Base-by-base conservation (phyloP, 2,888 invertebrate species). In the Galeopsomyia nigrocyanea region DNA sequence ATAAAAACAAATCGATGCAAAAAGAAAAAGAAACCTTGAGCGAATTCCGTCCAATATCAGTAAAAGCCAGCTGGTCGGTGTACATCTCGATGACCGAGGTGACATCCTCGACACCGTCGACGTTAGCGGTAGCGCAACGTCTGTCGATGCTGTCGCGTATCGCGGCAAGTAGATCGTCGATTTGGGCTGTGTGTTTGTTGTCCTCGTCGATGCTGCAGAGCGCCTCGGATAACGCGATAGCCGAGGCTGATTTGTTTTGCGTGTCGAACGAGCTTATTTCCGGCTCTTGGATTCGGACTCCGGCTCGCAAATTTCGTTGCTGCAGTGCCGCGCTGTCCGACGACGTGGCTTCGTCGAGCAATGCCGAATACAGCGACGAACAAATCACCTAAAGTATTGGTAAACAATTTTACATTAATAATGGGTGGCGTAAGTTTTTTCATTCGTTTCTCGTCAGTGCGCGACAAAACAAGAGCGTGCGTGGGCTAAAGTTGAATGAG, bases 141-240 rank as follows among this genome's bases (percentile, higher is more conserved):
- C 69, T 71, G 26, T 76, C 73, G 14, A 77, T 77, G 80, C 79
- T 79, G 16, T 80, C 78, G 75, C 79, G 79, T 14, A 82, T 75
- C 39, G 77, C 72, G 14, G 88, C 87, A 16, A 93, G 84, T 51
- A 94, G 89, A 51, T 89, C 87, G 14, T 91, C 89, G 61, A 95
- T 92, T 81, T 94, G 92, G 75, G 91, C 90, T 0, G 94, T 94
- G 79, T 94, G 94, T 79, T 93, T 93, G 81, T 94, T 91, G 73
- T 93, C 93, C 79, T 94, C 94, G 82, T 94, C 94, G 63, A 95
- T 90, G 22, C 91, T 92, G 81, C 95, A 95, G 16, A 95, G 88
- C 0, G 93, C 92, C 85, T 95, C 95, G 0, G 93, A 93, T 9
- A 94, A 86, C 0, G 93, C 92, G n/a, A 92, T 88, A 0, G 93